phyloP scores from a whole-genome alignment of 2,888 invertebrate species.

The Aelia acuminata region DNA sequence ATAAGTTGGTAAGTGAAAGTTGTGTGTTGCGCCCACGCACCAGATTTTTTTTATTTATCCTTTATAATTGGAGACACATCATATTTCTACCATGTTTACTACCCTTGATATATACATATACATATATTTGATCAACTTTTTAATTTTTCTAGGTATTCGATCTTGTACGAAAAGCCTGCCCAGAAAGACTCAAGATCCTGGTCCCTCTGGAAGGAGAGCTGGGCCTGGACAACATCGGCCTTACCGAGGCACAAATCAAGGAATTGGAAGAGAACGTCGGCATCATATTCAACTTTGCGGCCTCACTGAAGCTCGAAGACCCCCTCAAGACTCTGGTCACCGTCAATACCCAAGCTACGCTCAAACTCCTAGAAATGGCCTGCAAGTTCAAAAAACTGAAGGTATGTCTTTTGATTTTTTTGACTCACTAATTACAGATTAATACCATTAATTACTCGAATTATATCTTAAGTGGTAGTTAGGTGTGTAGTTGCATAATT shows the following conservation, averaged over 20 bases:
- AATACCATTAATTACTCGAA: too few species aligned
- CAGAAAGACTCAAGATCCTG: slow-evolving; percentile 81
- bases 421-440: not conserved
- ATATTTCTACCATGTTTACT: too few species aligned
- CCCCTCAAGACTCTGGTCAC: slow-evolving; percentile 88
- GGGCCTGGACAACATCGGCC: slow-evolving; percentile 76
- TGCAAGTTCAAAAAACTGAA: slow-evolving; percentile 83
- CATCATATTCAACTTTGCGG: slow-evolving; percentile 93
- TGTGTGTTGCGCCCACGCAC: too few species aligned
- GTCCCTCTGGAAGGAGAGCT: slow-evolving; percentile 83
- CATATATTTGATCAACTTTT: not conserved
- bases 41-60: too few species aligned
- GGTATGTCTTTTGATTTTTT: slow-evolving; percentile 67
- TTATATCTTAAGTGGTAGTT: too few species aligned
- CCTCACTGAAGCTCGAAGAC: slow-evolving; percentile 91
- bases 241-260: slow-evolving; percentile 74
- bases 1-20: too few species aligned
- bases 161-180: slow-evolving; percentile 78
- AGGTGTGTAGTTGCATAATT: too few species aligned
- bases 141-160: slow-evolving; percentile 76
- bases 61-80: too few species aligned
- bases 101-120: too few species aligned
- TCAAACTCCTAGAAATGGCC: slow-evolving; percentile 82
- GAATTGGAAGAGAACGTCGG: slow-evolving; percentile 79
- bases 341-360: slow-evolving; percentile 91